Evolutionary conservation across 2,888 invertebrate genomes (phyloP).

Genomic region (Halocaridina rubra): DNA sequence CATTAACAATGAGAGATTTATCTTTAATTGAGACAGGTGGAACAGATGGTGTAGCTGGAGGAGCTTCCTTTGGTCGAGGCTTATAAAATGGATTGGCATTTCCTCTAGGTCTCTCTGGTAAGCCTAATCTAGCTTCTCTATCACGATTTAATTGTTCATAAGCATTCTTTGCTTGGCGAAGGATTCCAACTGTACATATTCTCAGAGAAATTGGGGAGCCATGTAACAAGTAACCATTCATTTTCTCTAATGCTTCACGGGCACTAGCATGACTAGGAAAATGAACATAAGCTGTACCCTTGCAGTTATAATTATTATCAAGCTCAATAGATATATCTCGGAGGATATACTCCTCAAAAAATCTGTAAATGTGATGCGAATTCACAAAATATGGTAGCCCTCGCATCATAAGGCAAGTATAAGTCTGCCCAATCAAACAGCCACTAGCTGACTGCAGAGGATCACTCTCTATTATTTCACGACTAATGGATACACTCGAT

Average conservation of each 20-base stretch:
- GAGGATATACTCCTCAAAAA: constrained; percentile 60
- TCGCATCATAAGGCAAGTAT: constrained; percentile 58
- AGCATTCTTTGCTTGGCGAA: constrained; percentile 52
- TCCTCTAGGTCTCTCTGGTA: constrained; percentile 53
- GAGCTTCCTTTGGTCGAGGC: constrained; percentile 32
- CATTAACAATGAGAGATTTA: not conserved
- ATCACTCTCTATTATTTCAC: not conserved
- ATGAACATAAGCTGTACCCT: constrained; percentile 59
- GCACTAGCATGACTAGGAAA: constrained; percentile 60
- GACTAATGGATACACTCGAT: not conserved
- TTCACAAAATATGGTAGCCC: constrained; percentile 54
- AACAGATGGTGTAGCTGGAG: not conserved
- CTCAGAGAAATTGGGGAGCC: constrained; percentile 46
- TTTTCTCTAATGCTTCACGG: constrained; percentile 45
- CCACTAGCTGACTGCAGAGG: constrained; percentile 40
- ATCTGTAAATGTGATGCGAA: constrained; percentile 60
- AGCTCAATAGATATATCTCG: constrained; percentile 57
- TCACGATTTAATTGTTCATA: constrained; percentile 52
- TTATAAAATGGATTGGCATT: constrained; percentile 60
- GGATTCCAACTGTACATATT: constrained; percentile 53
- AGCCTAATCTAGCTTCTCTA: constrained; percentile 46
- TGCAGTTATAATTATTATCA: constrained; percentile 49
- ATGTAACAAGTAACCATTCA: constrained; percentile 53
- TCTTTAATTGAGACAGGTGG: not conserved
- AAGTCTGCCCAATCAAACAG: constrained; percentile 41